Percentiles rank a stretch among this genome's conserved stretches.
Evolutionary conservation across 2,888 invertebrate genomes (phyloP).

Genomic region (Polietes domitor): DNA sequence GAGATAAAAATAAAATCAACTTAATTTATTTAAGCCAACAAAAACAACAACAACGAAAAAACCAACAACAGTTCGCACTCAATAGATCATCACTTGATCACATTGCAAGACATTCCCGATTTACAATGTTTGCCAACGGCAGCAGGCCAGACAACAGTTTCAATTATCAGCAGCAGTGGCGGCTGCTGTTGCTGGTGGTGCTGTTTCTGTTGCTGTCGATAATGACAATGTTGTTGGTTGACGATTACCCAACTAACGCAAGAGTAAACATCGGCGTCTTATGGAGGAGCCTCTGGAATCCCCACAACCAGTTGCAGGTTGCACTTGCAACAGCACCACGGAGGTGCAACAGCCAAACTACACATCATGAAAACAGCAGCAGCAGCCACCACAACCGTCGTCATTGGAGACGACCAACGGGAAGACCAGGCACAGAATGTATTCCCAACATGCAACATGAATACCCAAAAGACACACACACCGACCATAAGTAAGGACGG

Average conservation of each 20-base stretch:
- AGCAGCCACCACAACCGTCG: slow-evolving; percentile 32
- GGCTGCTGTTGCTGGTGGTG: slow-evolving; percentile 20
- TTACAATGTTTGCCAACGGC: slow-evolving; percentile 53
- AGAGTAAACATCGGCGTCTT: slow-evolving; percentile 72
- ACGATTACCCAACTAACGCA: slow-evolving; percentile 72
- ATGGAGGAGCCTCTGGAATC: background rate
- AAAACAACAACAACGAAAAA: background rate
- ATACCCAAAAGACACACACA: slow-evolving; percentile 37
- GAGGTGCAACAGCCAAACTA: too few species aligned
- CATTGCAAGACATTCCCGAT: background rate
- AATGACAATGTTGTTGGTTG: background rate
- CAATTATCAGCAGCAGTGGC: slow-evolving; percentile 50
- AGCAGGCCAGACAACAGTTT: slow-evolving; percentile 46
- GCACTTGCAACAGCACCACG: background rate
- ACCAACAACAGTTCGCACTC: background rate
- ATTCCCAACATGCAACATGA: slow-evolving; percentile 33
- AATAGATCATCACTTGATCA: background rate
- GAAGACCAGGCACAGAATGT: slow-evolving; percentile 32
- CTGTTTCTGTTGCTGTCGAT: background rate
- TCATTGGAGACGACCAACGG: slow-evolving; percentile 49
- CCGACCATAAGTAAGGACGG: slow-evolving; percentile 38
- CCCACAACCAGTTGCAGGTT: slow-evolving; percentile 16
- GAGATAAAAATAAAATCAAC: slow-evolving; percentile 22
- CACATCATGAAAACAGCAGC: slow-evolving; percentile 10
- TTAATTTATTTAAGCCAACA: slow-evolving; percentile 9